phyloP scores from a whole-genome alignment of 1,140 invertebrate species.

The Brachystomella parvula region DNA sequence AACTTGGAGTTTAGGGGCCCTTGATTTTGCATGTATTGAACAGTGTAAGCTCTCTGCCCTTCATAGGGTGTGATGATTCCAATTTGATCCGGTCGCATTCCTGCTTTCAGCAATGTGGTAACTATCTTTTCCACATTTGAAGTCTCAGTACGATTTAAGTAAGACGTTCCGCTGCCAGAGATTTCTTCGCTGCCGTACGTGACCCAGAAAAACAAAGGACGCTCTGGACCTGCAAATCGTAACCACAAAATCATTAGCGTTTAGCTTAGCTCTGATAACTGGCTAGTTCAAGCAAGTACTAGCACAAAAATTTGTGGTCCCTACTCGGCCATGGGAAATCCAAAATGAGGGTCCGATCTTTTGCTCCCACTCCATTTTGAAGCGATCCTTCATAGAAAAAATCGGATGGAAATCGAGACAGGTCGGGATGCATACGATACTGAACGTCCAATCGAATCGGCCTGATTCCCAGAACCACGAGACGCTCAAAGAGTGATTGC shows the following conservation, averaged over 20 bases:
- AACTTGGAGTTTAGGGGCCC: constrained; percentile 91
- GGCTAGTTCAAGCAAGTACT: no score
- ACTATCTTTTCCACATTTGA: constrained; percentile 97
- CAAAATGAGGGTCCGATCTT: constrained; percentile 78
- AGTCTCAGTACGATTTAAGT: constrained; percentile 96
- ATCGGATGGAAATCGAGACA: constrained; percentile 96
- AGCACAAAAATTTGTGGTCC: no score
- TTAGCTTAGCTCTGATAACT: no score
- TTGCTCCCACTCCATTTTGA: constrained; percentile 96
- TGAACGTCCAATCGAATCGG: constrained; percentile 95
- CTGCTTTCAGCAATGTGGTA: constrained; percentile 83
- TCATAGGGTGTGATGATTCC: constrained; percentile 99
- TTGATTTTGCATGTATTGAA: constrained; percentile 98
- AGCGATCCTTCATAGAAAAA: constrained; percentile 99
- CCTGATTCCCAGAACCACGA: constrained; percentile 91
- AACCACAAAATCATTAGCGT: no score
- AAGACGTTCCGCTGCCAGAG: constrained; percentile 94
- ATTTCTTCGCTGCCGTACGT: constrained; percentile 98
- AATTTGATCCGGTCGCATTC: constrained; percentile 95
- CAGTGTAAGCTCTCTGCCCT: constrained; percentile 88
- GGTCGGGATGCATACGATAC: constrained; percentile 97
- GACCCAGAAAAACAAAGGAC: constrained; percentile 98
- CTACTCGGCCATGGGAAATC: constrained; percentile 99
- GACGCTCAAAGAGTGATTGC: constrained; percentile 92
- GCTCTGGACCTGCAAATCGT: no score